These are phyloP conservation scores for Sinotaia quadrata DNA, from an alignment of 2,888 invertebrate genomes.

Conservation along the genomic window DNA sequence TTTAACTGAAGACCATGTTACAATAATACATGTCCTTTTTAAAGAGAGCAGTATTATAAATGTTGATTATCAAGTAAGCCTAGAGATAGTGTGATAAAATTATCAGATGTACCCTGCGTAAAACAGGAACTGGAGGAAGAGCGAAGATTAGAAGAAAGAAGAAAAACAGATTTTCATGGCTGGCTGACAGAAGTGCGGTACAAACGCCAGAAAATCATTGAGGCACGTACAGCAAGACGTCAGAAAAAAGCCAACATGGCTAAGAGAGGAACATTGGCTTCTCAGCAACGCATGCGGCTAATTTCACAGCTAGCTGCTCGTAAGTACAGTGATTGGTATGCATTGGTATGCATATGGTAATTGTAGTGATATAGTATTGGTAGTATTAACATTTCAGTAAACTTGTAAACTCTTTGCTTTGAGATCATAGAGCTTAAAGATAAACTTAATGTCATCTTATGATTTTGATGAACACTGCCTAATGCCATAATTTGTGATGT, in stretches of 20 bases:
- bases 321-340: no score
- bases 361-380: no score
- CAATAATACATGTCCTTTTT: no score
- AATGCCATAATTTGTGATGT: no score
- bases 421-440: no score
- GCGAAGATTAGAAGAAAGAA: slow-evolving; percentile 53
- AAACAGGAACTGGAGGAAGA: slow-evolving; percentile 64
- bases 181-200: slow-evolving; percentile 77
- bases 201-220: slow-evolving; percentile 79
- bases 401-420: no score
- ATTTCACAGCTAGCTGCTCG: slow-evolving; percentile 86
- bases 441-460: not conserved
- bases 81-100: not conserved
- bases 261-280: slow-evolving; percentile 89
- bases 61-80: not conserved
- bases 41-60: no score
- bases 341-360: no score
- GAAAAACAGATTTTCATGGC: slow-evolving; percentile 70
- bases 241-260: slow-evolving; percentile 90
- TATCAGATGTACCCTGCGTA: not conserved
- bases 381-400: no score
- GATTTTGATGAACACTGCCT: not conserved
- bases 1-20: no score
- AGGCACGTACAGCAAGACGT: slow-evolving; percentile 82
- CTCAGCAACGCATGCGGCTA: slow-evolving; percentile 94